Conservation (phyloP, 2,888 invertebrate species). For the Drosophila quinaria region DNA sequence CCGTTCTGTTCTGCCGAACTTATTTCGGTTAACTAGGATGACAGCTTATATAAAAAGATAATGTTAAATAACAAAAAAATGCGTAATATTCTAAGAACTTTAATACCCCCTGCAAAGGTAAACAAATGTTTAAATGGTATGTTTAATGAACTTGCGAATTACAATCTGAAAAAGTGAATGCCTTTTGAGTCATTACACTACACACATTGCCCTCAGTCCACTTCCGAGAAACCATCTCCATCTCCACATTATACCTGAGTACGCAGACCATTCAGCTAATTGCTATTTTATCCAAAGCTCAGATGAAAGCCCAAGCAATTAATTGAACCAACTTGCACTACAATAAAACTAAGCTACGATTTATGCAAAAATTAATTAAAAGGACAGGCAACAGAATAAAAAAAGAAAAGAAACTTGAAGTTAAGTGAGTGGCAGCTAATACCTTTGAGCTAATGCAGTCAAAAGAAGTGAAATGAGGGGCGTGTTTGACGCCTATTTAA, state of each 20-base stretch:
- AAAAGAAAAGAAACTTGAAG: neutral
- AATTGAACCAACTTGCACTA: conserved; percentile 50
- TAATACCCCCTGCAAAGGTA: neutral
- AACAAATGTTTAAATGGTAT: neutral
- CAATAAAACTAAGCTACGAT: conserved; percentile 15
- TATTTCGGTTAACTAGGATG: too few relatives aligned
- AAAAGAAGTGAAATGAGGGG: conserved; percentile 18
- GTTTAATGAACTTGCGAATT: conserved; percentile 5
- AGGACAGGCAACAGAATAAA: conserved; percentile 19
- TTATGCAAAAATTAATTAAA: conserved; percentile 61
- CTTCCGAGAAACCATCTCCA: neutral
- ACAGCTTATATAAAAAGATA: too few relatives aligned
- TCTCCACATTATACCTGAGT: conserved; percentile 1
- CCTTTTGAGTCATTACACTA: neutral
- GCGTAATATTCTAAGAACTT: too few relatives aligned
- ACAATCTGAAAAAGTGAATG: neutral
- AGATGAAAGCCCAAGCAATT: conserved; percentile 57
- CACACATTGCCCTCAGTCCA: conserved; percentile 1
- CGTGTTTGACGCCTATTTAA: conserved; percentile 73
- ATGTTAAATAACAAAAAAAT: too few relatives aligned
- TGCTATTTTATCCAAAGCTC: conserved; percentile 57
- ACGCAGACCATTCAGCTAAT: conserved; percentile 45
- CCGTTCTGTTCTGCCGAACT: too few relatives aligned
- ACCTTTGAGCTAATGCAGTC: conserved; percentile 47
- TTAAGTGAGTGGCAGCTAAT: conserved; percentile 32